Conservation (phyloP, 2,797 vertebrate species). For the Sitta carolinensis region DNA sequence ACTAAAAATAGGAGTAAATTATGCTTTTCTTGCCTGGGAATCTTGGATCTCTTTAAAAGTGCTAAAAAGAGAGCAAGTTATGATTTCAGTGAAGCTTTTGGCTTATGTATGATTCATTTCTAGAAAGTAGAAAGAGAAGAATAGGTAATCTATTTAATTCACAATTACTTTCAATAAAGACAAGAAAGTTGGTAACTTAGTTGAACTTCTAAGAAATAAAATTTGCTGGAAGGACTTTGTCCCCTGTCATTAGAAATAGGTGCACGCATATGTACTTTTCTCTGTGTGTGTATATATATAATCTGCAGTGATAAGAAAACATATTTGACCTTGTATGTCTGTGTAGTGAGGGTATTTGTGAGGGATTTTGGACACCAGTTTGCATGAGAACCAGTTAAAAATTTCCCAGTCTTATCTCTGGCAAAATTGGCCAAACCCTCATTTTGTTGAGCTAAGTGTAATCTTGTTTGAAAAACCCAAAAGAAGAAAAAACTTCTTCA, state of each 20-base stretch:
- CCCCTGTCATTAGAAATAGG: neutral
- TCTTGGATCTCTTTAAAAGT: neutral
- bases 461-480: neutral
- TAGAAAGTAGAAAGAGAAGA: neutral
- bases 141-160: neutral
- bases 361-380: neutral
- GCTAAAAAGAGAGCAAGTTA: neutral
- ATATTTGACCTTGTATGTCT: neutral
- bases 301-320: neutral
- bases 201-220: neutral
- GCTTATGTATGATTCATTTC: neutral
- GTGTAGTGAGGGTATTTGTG: rapidly evolving
- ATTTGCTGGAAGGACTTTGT: neutral
- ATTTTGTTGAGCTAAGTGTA: neutral
- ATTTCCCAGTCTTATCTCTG: neutral
- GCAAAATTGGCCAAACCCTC: neutral
- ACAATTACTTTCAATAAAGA: neutral
- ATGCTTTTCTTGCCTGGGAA: neutral
- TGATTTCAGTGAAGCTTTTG: neutral
- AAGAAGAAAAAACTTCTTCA: neutral
- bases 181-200: neutral
- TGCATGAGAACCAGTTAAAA: neutral
- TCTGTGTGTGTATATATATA: neutral
- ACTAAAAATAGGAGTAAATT: neutral
- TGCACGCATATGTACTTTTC: neutral